A percentile compares a stretch with the other conserved stretches of the same genome.
phyloP scores from a whole-genome alignment of 2,113 vertebrate genomes.

The Tiliqua scincoides region DNA sequence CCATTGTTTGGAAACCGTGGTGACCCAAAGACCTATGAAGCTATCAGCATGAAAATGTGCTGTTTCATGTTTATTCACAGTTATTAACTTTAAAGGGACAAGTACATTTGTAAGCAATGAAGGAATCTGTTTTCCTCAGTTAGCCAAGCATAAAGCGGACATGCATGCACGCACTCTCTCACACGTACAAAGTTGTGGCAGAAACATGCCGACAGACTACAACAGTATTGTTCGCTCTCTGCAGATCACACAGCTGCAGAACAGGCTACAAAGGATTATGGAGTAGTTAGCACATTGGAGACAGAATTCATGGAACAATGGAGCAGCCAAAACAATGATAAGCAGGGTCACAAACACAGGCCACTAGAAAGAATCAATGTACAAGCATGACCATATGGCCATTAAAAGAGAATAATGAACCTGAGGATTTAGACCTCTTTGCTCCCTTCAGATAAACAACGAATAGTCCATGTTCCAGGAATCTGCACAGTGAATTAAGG shows the following conservation, averaged over 20 bases:
- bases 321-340: not conserved
- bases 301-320: not conserved
- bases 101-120: not conserved
- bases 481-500: not conserved
- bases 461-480: not conserved
- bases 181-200: accelerated
- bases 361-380: not conserved
- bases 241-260: not conserved
- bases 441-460: not conserved
- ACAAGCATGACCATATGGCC: not conserved
- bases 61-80: not conserved
- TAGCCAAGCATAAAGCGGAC: not conserved
- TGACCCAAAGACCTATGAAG: not conserved
- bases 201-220: not conserved
- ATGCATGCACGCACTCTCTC: too few relatives aligned
- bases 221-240: not conserved
- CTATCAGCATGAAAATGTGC: not conserved
- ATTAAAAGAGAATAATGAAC: slow-evolving; percentile 5
- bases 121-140: not conserved
- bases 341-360: not conserved
- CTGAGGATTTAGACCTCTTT: not conserved
- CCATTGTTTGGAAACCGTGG: not conserved
- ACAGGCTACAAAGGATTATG: not conserved
- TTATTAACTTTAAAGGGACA: slow-evolving; percentile 1
- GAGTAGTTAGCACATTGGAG: not conserved